Evolutionary conservation across 2,888 invertebrate species (phyloP).

Genomic region (Tipula lateralis): DNA sequence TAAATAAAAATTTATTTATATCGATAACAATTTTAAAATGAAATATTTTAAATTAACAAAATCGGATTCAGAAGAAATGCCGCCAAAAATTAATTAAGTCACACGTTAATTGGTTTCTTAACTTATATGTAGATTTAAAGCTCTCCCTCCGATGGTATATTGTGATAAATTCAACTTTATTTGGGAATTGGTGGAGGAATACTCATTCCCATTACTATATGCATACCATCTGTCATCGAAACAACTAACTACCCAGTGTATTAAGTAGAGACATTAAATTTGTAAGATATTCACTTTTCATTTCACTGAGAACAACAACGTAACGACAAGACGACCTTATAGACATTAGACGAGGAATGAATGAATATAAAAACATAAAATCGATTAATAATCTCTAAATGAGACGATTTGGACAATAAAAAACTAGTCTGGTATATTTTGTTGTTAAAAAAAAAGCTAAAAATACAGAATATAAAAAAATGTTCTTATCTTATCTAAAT

Average conservation of each 20-base stretch:
- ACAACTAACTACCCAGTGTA: not conserved
- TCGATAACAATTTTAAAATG: not conserved
- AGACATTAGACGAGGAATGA: not conserved
- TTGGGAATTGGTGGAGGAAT: not conserved
- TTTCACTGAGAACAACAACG: not conserved
- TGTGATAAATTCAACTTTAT: not conserved
- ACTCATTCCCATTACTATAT: not conserved
- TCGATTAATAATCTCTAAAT: not conserved
- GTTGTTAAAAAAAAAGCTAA: not conserved
- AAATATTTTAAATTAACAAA: not conserved
- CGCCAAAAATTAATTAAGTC: not conserved
- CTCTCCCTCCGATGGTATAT: not conserved
- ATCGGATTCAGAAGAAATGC: too few species aligned
- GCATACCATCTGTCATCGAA: not conserved
- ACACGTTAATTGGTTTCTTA: conserved; percentile 6
- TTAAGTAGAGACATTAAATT: not conserved
- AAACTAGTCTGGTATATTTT: not conserved
- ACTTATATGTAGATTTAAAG: not conserved
- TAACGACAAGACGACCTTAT: not conserved
- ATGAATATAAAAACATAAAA: not conserved
- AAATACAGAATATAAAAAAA: not conserved
- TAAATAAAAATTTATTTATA: not conserved
- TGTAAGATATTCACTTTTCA: not conserved
- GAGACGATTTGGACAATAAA: not conserved
- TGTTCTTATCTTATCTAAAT: not conserved